Percentiles rank a stretch among this genome's conserved stretches.
Conservation (phyloP, 1,140 invertebrate genomes). For the Macrobrachium rosenbergii region DNA sequence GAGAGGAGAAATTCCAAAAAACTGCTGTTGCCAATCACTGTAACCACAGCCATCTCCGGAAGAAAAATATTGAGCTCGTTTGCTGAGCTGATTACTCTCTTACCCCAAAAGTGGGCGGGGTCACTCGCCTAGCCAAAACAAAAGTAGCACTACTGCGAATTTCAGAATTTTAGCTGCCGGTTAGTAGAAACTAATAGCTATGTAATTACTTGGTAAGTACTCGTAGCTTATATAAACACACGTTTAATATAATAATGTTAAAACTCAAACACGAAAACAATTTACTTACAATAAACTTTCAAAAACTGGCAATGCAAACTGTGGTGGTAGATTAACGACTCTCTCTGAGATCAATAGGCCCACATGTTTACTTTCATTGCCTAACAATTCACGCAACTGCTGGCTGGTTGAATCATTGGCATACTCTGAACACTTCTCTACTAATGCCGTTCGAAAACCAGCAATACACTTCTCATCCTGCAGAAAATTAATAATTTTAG, state of each 20-base stretch:
- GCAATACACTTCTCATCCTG: conserved; percentile 77
- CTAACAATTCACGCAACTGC: conserved; percentile 71
- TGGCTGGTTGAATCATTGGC: conserved; percentile 71
- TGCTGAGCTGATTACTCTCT: too few species aligned
- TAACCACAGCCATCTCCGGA: too few species aligned
- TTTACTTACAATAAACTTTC: conserved; percentile 77
- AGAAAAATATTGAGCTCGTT: too few species aligned
- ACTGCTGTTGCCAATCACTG: too few species aligned
- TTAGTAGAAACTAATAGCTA: too few species aligned
- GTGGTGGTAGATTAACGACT: conserved; percentile 89
- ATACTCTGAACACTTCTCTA: conserved; percentile 75
- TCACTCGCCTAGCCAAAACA: too few species aligned
- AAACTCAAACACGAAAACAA: not conserved
- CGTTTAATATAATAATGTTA: conserved; percentile 44
- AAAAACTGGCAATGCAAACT: conserved; percentile 85
- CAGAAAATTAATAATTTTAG: conserved; percentile 65
- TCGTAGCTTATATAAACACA: too few species aligned
- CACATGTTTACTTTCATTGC: conserved; percentile 73
- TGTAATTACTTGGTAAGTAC: too few species aligned
- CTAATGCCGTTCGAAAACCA: conserved; percentile 76
- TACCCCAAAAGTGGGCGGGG: too few species aligned
- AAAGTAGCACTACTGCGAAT: too few species aligned
- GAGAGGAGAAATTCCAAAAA: too few species aligned
- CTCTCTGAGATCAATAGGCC: conserved; percentile 84
- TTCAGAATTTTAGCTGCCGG: too few species aligned